These are phyloP conservation scores for Caenorhabditis sp. DNA, from an alignment of 2,888 invertebrate genomes.

Conservation along the genomic window DNA sequence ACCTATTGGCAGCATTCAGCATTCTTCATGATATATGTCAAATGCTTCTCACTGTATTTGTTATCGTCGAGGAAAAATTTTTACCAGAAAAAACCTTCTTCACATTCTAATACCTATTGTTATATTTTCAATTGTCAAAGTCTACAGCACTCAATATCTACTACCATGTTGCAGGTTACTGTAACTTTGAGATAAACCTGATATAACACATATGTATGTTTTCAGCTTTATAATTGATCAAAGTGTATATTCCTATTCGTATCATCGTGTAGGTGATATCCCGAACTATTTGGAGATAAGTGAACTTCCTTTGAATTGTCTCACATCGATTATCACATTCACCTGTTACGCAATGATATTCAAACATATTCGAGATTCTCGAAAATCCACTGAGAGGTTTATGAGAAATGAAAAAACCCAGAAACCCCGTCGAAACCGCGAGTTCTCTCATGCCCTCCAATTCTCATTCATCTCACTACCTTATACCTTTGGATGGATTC, in stretches of 20 bases:
- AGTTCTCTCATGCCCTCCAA: conserved; percentile 38
- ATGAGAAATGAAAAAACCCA: conserved; percentile 15
- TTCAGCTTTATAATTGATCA: conserved; percentile 46
- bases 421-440: conserved; percentile 12
- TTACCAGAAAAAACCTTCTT: conserved; percentile 14
- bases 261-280: conserved; percentile 15
- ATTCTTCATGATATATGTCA: too few relatives aligned
- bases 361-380: not conserved
- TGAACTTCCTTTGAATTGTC: conserved; percentile 46
- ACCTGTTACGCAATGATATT: conserved; percentile 32
- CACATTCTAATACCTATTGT: conserved; percentile 6
- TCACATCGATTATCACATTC: conserved; percentile 28
- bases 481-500: conserved; percentile 28
- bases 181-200: too few relatives aligned
- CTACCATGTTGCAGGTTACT: conserved; percentile 46
- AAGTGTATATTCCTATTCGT: conserved; percentile 39
- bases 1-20: conserved; percentile 44
- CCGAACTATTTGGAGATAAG: conserved; percentile 47
- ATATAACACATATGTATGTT: too few relatives aligned
- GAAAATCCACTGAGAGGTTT: conserved; percentile 19
- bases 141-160: conserved; percentile 38
- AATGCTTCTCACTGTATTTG: conserved; percentile 39
- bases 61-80: conserved; percentile 12
- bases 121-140: conserved; percentile 20
- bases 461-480: conserved; percentile 32